Evolutionary conservation across 2,888 invertebrate genomes (phyloP).

Genomic region (Xanthia icteritia): DNA sequence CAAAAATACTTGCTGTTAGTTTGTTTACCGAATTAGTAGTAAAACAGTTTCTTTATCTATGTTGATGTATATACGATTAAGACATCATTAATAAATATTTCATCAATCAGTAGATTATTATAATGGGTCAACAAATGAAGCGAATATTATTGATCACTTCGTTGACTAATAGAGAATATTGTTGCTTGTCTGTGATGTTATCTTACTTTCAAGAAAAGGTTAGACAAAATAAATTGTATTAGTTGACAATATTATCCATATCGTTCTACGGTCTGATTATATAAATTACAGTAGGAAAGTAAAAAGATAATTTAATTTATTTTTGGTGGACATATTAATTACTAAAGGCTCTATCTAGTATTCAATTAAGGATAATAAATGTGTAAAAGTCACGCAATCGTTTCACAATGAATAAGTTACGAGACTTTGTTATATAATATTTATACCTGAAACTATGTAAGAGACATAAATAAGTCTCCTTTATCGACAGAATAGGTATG

Average conservation of each 20-base stretch:
- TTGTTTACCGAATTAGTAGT: background rate
- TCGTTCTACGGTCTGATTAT: background rate
- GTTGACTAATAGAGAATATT: too few relatives aligned
- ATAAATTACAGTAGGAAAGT: constrained; percentile 1
- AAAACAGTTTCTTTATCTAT: background rate
- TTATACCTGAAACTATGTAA: background rate
- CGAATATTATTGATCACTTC: constrained; percentile 34
- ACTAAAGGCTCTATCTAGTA: constrained; percentile 4
- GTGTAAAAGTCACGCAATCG: constrained; percentile 41
- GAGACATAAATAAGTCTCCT: constrained; percentile 5
- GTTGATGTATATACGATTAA: constrained; percentile 19
- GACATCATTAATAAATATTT: constrained; percentile 20
- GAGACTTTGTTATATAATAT: constrained; percentile 2
- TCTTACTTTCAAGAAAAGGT: background rate
- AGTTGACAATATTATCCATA: background rate
- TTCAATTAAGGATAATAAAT: constrained; percentile 29
- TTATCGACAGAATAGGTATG: background rate
- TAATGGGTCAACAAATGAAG: constrained; percentile 19
- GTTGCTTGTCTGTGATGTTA: background rate
- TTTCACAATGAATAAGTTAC: constrained; percentile 25
- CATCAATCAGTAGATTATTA: constrained; percentile 39
- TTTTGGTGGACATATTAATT: constrained; percentile 6
- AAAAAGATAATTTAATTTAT: background rate
- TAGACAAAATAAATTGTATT: too few relatives aligned
- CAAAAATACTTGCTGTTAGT: background rate